These are phyloP conservation scores for Patella caerulea DNA, from an alignment of 2,888 invertebrate species.

Conservation along the genomic window DNA sequence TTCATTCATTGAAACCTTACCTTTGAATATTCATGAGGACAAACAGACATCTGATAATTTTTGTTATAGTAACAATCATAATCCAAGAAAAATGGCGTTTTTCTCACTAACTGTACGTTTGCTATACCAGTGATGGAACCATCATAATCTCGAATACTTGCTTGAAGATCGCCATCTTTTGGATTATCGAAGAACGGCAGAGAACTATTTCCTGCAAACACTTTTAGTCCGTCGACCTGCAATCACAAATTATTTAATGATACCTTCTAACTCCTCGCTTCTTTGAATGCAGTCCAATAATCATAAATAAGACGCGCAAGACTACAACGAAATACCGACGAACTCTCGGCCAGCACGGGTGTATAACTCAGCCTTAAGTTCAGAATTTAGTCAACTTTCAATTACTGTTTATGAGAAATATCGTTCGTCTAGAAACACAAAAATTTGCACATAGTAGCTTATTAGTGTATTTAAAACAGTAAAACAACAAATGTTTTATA, in stretches of 20 bases:
- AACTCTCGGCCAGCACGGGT: too few relatives aligned
- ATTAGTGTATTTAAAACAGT: too few relatives aligned
- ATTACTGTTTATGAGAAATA: too few relatives aligned
- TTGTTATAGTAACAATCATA: neutral
- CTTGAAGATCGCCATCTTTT: neutral
- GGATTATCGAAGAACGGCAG: neutral
- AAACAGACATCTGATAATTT: neutral
- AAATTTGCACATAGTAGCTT: too few relatives aligned
- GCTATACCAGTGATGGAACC: neutral
- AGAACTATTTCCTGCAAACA: neutral
- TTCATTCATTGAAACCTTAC: neutral
- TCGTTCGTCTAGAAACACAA: too few relatives aligned
- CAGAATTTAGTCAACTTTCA: too few relatives aligned
- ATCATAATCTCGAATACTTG: neutral
- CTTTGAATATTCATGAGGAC: slow-evolving; percentile 1
- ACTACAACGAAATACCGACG: too few relatives aligned
- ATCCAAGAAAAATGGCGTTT: neutral
- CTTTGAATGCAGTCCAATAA: too few relatives aligned
- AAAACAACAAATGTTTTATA: too few relatives aligned
- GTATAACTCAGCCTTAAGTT: too few relatives aligned
- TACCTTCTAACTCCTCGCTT: too few relatives aligned
- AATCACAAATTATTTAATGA: neutral
- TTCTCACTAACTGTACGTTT: neutral
- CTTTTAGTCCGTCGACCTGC: neutral
- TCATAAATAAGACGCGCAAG: too few relatives aligned